Base-by-base conservation (phyloP, 2,888 invertebrate genomes). In the Drosophila lacicola region DNA sequence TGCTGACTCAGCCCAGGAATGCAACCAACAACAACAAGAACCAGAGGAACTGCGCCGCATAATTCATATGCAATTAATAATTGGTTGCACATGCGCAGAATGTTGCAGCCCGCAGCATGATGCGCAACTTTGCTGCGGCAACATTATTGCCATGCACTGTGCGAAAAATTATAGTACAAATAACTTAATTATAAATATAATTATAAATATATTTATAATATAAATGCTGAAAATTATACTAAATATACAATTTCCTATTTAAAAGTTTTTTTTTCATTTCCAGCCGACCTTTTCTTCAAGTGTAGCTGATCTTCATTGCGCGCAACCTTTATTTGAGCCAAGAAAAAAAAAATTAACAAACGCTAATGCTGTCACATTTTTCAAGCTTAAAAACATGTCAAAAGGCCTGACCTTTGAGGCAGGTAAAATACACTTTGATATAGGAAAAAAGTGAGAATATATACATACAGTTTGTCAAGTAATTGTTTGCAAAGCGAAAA, bases 31-130 rank as follows among this genome's bases (percentile, higher is more conserved):
- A 45, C 67, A 61, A 39, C 70, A 70, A 25, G 56, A 60, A 42
- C 58, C 71, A 47, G 41, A 46, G 41, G 56, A 57, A 54, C 68
- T 55, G 57, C 69, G 70, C 66, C 78, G 75, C 78, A 88, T 88
- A 88, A 89, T 88, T 88, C 89, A 88, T 88, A 82, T 86, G 89
- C 89, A 89, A 89, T 89, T 89, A 89, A 89, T 89, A 89, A 89
- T 89, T 88, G 89, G 88, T 87, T 88, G 86, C 87, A 81, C 82
- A 83, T 80, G 84, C 81, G 76, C 86, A 78, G 72, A 80, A 75
- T 80, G 78, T 61, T 58, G 70, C 75, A 46, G 78, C 72, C 80
- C 64, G 69, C 80, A 82, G 78, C 80, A 80, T 78, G 82, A 80
- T 80, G 77, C 70, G 77, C 77, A 77, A 70, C 62, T 50, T 77